Evolutionary conservation across 2,113 vertebrate species (phyloP).

Genomic region (Chloropsis cyanopogon): DNA sequence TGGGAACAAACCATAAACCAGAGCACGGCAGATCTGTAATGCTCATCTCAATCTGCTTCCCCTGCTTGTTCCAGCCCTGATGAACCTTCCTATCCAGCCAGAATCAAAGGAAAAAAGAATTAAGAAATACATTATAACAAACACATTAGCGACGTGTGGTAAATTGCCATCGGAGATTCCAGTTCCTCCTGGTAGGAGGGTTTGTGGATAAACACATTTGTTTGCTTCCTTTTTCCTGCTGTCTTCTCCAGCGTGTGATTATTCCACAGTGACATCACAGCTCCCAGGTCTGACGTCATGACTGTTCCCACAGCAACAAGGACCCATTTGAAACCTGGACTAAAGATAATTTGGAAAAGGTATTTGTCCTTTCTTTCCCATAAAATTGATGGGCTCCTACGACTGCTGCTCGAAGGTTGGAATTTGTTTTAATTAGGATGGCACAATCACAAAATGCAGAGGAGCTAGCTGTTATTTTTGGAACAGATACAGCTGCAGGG

Average conservation of each 20-base stretch:
- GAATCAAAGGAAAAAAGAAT: neutral
- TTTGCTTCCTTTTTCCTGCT: constrained; percentile 23
- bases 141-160: constrained; percentile 69
- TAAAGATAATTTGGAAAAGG: neutral
- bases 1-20: constrained; percentile 74
- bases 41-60: constrained; percentile 71
- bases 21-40: constrained; percentile 69
- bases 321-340: neutral
- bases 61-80: constrained; percentile 62
- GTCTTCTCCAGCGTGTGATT: neutral
- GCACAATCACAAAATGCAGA: constrained; percentile 43
- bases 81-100: constrained; percentile 64
- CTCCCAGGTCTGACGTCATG: constrained; percentile 27
- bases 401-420: neutral
- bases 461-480: constrained; percentile 52
- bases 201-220: constrained; percentile 57
- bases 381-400: neutral
- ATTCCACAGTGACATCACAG: constrained; percentile 36
- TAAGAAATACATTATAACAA: constrained; percentile 61
- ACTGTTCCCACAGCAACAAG: constrained; percentile 9
- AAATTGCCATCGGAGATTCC: constrained; percentile 54
- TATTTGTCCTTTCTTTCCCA: neutral
- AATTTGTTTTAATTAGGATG: constrained; percentile 51
- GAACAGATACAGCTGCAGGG: constrained; percentile 14
- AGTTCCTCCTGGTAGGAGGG: constrained; percentile 22